Evolutionary conservation across 2,888 invertebrate species (phyloP), one percentile per base, ranked within the genome.

Genomic region (Stictocephala bisonia): DNA sequence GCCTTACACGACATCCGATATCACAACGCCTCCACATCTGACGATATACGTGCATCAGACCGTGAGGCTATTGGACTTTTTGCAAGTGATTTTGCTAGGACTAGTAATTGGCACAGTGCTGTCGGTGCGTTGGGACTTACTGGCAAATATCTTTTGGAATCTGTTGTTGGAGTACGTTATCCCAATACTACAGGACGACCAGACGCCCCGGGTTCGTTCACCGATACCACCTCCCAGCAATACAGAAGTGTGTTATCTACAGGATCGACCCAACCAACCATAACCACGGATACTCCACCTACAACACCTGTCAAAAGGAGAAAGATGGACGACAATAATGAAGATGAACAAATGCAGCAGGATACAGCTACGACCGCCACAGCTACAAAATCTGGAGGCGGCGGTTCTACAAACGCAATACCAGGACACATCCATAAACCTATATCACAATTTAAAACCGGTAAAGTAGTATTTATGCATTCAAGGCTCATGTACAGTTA

Each of bases 21-120:
- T 48, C 9, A 53, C n/a, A 3, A 29, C 24, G 56, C 56, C 22
- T 2, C 9, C 6, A 35, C 0, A 3, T 6, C 31, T 31, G 40
- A 3, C 11, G 69, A 69, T 69, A 69, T 69, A 35, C 27, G 69
- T 29, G 53, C 18, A 18, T 51, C 53, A 20, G 69, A 69, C 35
- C 4, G 6, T 24, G 15, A 18, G 15, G 69, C 53, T 9, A 40
- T 69, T 6, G 20, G 18, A 13, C 1, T 18, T 2, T 69, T 69
- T 22, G 29, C 15, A 9, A 53, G 35, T 50, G 53, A 69, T 51
- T 69, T 53, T 53, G 24, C 35, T 29, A 40, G 40, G 18, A 69
- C 69, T 69, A 15, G 53, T 22, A 69, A 69, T 69, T 69, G 20
- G 29, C 56, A 69, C 53, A n/a, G 0, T 22, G 20, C 53, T 51